Evolutionary conservation across 2,888 invertebrate genomes (phyloP), one percentile per base, ranked within the genome.

Genomic region (Thereva unica): DNA sequence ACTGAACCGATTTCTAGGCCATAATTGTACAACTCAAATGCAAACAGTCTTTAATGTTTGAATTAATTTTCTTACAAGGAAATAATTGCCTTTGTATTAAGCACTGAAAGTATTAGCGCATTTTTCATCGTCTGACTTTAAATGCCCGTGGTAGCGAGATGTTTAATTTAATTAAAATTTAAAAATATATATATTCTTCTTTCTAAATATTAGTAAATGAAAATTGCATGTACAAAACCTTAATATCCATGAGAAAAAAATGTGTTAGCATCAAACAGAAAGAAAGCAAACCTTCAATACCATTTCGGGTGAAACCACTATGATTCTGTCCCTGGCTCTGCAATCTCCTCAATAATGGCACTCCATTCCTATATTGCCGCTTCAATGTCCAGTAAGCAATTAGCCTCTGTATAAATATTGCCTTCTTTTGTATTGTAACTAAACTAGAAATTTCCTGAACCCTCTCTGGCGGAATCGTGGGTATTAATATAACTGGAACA

Each of bases 361-460:
- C 97, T 0, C 99, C 99, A 76, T 97, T 97, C 57, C 98, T 83
- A 70, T 92, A 91, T 77, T 96, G 95, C 1, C 99, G 83, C 80
- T 99, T 99, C 50, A 98, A 82, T 4, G 95, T 97, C 99, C 99
- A 99, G 77, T 97, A 99, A 0, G 95, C 93, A 65, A 97, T 89
- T 9, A 99, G 83, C 3, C 95, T 85, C 76, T 92, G 92, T 74
- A 97, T 89, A 74, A 98, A 91, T 73, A 91, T 90, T 35, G 91
- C 90, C 70, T 92, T 88, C 74, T 92, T 92, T 34, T 89, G 86
- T 71, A 85, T 82, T 40, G 84, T 85, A 5, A 95, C 92, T 75
- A 93, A 79, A 8, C 86, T 85, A 0, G 93, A 90, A 69, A 97
- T 94, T 80, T 94, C 93, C 65, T 92, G 89, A 53, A 97, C 90